phyloP scores from a whole-genome alignment of 2,888 invertebrate genomes.

The Eilema griseolum region DNA sequence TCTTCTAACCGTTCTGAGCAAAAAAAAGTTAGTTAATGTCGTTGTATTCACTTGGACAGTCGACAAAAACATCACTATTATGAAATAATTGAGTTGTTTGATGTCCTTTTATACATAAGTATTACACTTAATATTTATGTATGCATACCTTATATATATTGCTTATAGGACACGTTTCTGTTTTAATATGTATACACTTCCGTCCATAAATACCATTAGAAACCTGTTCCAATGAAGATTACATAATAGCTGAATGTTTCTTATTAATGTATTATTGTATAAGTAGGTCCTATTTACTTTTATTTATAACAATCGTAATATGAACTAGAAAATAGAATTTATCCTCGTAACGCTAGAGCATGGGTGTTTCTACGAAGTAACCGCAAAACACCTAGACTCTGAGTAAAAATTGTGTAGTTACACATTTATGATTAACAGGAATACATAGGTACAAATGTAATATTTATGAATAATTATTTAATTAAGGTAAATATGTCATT shows the following conservation, averaged over 20 bases:
- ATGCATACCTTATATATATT: not conserved
- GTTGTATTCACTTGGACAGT: not conserved
- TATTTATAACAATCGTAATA: not conserved
- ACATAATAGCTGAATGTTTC: not conserved
- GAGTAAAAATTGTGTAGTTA: not conserved
- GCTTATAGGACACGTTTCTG: not conserved
- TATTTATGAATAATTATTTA: not conserved
- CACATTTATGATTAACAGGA: not conserved
- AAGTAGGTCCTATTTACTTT: not conserved
- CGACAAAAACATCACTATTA: not conserved
- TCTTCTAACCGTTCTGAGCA: not conserved
- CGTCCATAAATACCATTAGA: constrained; percentile 2
- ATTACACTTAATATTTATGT: not conserved
- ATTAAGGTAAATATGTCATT: not conserved
- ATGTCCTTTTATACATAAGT: not conserved
- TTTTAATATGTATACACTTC: constrained; percentile 9
- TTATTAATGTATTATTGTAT: not conserved
- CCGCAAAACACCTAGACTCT: not conserved
- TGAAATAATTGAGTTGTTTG: not conserved
- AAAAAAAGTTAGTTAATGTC: no score
- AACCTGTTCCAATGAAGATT: constrained; percentile 7
- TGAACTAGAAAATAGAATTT: not conserved
- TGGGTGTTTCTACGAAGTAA: not conserved
- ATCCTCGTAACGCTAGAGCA: not conserved
- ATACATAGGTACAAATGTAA: no score